These are phyloP conservation scores for Ganaspis sp. DNA, from an alignment of 1,140 invertebrate genomes.

Conservation along the genomic window DNA sequence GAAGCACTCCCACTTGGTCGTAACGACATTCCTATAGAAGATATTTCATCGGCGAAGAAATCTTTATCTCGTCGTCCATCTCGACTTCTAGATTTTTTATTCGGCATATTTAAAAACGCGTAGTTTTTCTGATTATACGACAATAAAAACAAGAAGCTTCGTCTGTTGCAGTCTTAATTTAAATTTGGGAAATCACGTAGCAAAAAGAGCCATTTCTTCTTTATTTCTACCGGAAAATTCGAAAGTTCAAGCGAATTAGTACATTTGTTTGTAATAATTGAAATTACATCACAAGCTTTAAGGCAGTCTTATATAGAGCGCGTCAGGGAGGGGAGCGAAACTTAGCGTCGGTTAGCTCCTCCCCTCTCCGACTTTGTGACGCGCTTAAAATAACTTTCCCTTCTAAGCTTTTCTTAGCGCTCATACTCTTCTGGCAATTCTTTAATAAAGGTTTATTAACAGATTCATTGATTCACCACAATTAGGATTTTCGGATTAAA, in stretches of 20 bases:
- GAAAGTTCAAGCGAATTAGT: background rate
- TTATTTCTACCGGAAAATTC: background rate
- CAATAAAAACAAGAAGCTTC: background rate
- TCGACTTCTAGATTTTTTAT: conserved; percentile 69
- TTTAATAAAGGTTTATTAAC: too few relatives aligned
- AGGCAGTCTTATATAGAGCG: too few relatives aligned
- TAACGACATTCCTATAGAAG: conserved; percentile 84
- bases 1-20: conserved; percentile 82
- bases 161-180: background rate
- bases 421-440: too few relatives aligned
- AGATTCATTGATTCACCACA: background rate
- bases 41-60: conserved; percentile 80
- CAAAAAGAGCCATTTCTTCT: background rate
- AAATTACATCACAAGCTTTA: too few relatives aligned
- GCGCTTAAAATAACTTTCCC: too few relatives aligned
- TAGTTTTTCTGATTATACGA: background rate
- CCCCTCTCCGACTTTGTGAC: too few relatives aligned
- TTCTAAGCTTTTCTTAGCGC: too few relatives aligned
- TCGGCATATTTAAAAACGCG: conserved; percentile 69
- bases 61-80: conserved; percentile 71
- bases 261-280: too few relatives aligned
- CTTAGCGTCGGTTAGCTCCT: too few relatives aligned
- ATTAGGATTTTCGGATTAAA: too few relatives aligned
- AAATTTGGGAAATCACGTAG: background rate
- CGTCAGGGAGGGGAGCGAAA: too few relatives aligned